Percentiles rank a stretch among this genome's conserved stretches.
Conservation (phyloP, 2,113 vertebrate genomes). For the Serilophus lunatus region DNA sequence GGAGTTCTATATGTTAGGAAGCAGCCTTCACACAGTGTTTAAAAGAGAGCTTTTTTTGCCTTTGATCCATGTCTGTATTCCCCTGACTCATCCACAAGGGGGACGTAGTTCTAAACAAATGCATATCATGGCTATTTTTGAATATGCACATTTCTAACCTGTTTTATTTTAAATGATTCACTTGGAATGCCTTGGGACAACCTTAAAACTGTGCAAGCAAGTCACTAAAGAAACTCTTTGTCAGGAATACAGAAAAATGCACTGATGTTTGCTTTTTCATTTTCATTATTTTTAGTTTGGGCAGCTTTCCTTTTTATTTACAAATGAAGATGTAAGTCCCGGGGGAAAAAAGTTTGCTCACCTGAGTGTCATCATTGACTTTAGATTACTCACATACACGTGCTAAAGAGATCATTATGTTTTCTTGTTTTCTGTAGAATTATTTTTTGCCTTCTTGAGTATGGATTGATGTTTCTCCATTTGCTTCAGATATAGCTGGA, state of each 20-base stretch:
- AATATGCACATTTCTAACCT: constrained; percentile 10
- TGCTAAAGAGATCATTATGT: neutral
- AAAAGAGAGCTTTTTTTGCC: neutral
- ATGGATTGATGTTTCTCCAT: neutral
- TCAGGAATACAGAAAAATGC: neutral
- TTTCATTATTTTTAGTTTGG: neutral
- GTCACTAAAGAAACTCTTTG: neutral
- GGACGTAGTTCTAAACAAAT: constrained; percentile 49
- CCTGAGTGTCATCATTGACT: neutral
- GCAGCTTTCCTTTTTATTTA: neutral
- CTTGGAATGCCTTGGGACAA: neutral
- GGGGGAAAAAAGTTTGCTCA: neutral
- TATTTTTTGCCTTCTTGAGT: neutral
- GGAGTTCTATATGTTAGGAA: neutral
- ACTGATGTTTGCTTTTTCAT: neutral
- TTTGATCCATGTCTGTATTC: constrained; percentile 41
- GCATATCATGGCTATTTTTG: neutral
- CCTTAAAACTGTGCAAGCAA: neutral
- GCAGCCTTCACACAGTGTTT: neutral
- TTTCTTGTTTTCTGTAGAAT: neutral
- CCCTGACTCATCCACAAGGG: constrained; percentile 40
- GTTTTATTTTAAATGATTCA: neutral
- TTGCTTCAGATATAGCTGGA: neutral
- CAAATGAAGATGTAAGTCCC: neutral
- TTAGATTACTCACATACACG: fast-evolving